Base-by-base conservation (phyloP, 2,797 vertebrate species). In the Fratercula arctica region DNA sequence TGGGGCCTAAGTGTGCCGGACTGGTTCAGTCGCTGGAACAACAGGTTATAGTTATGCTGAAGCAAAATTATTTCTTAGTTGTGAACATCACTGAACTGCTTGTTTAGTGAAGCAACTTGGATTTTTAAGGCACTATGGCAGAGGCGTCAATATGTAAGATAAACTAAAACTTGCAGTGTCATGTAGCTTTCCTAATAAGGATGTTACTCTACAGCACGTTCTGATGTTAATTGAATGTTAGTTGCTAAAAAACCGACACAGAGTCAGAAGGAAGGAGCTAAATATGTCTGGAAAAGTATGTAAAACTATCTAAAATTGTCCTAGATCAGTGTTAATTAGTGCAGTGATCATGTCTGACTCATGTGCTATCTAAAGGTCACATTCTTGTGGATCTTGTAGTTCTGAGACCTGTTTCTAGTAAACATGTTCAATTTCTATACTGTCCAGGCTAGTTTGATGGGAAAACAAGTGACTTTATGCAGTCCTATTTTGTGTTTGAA, bases 401-500 rank as follows among this genome's bases (percentile, higher is more conserved):
- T 77, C 57, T 16, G 56, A 89, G 57, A 59, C 35, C 21, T 94
- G 95, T 95, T 95, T 95, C 16, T 72, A 90, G 85, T 96, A 95
- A 96, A 92, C 77, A 94, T 3, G 6, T 61, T 91, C 88, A 60
- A 33, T 89, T 86, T 89, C 78, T 48, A 1, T 73, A 82, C 80
- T 92, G 93, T 87, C 68, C 46, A 77, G 39, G 72, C 85, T 46
- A 45, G 96, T 89, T 93, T 95, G 91, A 85, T 96, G 83, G 94
- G 88, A 93, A 96, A 95, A 93, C 95, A 88, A 24, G 95, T 0
- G 1, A 82, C 75, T 74, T 66, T 11, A 19, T 66, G 90, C 75
- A 77, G 59, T 37, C 3, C 26, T 87, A 35, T 82, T 81, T 88
- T 48, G 31, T 46, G 19, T 80, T 61, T 79, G 85, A 85, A 73